Percentiles rank a stretch among this genome's conserved stretches.
Evolutionary conservation across 2,797 vertebrate species (phyloP).

Genomic region (Lutjanus argentimaculatus): DNA sequence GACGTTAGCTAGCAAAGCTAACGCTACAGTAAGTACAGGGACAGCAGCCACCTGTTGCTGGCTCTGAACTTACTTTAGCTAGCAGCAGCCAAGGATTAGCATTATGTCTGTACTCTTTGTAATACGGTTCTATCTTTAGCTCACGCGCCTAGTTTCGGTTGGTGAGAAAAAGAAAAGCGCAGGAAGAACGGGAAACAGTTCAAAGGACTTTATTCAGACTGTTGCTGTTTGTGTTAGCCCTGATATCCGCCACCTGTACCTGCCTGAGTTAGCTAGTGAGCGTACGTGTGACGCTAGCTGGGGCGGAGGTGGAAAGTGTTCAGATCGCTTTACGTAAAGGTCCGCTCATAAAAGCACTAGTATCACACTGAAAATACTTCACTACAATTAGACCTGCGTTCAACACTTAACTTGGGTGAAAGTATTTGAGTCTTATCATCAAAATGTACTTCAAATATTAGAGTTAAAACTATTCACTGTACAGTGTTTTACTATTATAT

Average conservation of each 20-base stretch:
- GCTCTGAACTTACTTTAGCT: conserved; percentile 28
- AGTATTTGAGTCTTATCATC: too few species aligned
- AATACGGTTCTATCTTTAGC: conserved; percentile 33
- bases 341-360: too few species aligned
- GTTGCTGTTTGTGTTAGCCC: background rate
- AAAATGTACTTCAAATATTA: too few species aligned
- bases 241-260: background rate
- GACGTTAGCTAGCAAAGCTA: conserved; percentile 51
- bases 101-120: conserved; percentile 19
- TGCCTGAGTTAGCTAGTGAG: background rate
- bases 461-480: too few species aligned
- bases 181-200: rapidly evolving
- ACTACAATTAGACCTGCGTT: too few species aligned
- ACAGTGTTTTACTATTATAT: too few species aligned
- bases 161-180: background rate
- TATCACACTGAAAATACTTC: too few species aligned
- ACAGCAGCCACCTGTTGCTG: conserved; percentile 75
- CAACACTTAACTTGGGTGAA: too few species aligned
- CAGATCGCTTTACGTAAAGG: too few species aligned
- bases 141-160: background rate
- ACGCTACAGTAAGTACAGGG: conserved; percentile 29
- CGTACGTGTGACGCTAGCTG: background rate
- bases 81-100: conserved; percentile 59
- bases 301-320: too few species aligned
- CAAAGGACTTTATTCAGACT: background rate